Base-by-base conservation (phyloP, 1,140 invertebrate species). In the Agrypnia vestita region DNA sequence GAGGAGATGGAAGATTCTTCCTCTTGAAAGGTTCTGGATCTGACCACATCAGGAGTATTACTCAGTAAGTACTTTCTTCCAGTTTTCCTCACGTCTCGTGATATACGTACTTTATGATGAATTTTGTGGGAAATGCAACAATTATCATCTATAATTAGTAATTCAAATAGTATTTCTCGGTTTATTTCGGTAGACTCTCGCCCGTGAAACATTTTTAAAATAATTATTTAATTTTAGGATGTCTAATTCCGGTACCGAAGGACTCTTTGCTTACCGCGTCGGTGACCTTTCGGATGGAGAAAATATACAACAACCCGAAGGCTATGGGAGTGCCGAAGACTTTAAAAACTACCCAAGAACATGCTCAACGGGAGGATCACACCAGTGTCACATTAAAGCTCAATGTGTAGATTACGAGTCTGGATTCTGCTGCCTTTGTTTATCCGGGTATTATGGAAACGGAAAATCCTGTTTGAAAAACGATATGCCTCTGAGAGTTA, bases 401-500 rank as follows among this genome's bases (percentile, higher is more conserved):
- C 90, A 91, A 56, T 99, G 97, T 86, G 87, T 94, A 3, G 96
- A 99, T 86, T 94, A 94, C 84, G 89, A 92, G 56, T 89, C 90
- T 49, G 97, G 97, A 4, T 97, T 95, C 85, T 99, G 97, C 85
- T 99, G 97, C 86, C 89, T 92, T 61, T 99, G 97, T 86, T 90
- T 92, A 17, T 85, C 91, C 0, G 94, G 93, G 35, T 97, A 90
- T 86, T 97, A 96, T 86, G 97, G 98, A 75, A 99, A 99, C 86
- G 98, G 98, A 73, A 93, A 93, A 86, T 93, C 93, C 61, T 99
- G 98, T 85, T 90, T 99, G 47, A 93, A 94, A 87, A 92, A 94
- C 85, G 94, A 94, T 84, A 89, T 93, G 3, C 95, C 97, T 0
- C 90, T 97, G 62, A 90, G 97, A 84, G 93, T 98, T 0, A 96